Base-by-base conservation (phyloP, 2,797 vertebrate species). In the Acanthurus tractus region DNA sequence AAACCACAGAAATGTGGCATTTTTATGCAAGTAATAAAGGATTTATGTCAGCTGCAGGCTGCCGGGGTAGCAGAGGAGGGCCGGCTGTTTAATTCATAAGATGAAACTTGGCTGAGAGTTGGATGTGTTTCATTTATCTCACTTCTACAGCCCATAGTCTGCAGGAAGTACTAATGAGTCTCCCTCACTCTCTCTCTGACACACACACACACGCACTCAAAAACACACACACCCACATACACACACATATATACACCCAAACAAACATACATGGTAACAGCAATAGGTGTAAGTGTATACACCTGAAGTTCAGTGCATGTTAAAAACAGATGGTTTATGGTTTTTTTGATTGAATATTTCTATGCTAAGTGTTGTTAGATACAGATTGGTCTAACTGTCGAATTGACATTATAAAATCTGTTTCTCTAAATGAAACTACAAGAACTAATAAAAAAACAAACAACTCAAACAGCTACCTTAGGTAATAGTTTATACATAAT, bases 71-170 rank as follows among this genome's bases (percentile, higher is more conserved):
- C 64, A 49, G 70, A 62, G 73, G 59, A 76, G 70, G 78, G 64
- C 45, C 13, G 20, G 50, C 73, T 86, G 74, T 83, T 89, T 89
- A 79, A 88, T 86, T 84, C 70, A 88, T 78, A 71, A 83, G 81
- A 79, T 65, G 79, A 86, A 88, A 85, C 85, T 86, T 82, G 78
- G 82, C 78, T 71, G 58, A 72, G 82, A 69, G 70, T 79, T 62
- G 63, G 77, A 83, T 72, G 57, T 14, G 71, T 88, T 88, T 87
- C 67, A 86, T 86, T 87, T 85, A 87, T 86, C 81, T 78, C 81
- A 76, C 78, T 81, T 82, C 68, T 69, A 40, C 85, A 81, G 76
- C 61, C 52, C 72, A 52, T 29, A 50, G 52, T 84, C 57, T 74
- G 62, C 70, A 71, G 79, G 70, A 74, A 48, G 52, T 74, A 63